These are phyloP conservation scores for Habropoda laboriosa DNA, from an alignment of 1,140 invertebrate species.

Conservation along the genomic window DNA sequence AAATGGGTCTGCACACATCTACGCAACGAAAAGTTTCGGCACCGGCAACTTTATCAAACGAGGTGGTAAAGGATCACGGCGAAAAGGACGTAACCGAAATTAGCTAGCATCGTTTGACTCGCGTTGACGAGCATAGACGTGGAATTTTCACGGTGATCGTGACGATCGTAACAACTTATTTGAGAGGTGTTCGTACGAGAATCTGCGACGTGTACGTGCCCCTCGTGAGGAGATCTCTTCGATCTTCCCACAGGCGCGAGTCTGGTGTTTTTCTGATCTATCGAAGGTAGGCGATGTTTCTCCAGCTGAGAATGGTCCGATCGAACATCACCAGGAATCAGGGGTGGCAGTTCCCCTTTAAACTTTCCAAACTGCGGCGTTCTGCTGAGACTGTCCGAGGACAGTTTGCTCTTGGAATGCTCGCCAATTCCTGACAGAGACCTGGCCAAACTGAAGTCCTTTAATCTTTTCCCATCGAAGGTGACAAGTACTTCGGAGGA, in stretches of 20 bases:
- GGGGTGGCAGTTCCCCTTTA: conserved; percentile 86
- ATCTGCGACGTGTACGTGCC: conserved; percentile 49
- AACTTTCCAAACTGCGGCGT: conserved; percentile 88
- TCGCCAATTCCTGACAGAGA: conserved; percentile 80
- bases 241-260: conserved; percentile 61
- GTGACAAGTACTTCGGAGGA: conserved; percentile 84
- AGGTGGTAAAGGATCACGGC: conserved; percentile 71
- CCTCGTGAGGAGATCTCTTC: conserved; percentile 73
- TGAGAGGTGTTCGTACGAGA: conserved; percentile 11
- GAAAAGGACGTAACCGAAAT: conserved; percentile 71
- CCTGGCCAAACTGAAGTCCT: conserved; percentile 84
- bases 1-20: too few species aligned
- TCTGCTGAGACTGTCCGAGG: conserved; percentile 83
- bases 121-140: conserved; percentile 61
- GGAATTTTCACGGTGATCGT: conserved; percentile 4
- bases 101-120: conserved; percentile 69
- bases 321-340: conserved; percentile 75
- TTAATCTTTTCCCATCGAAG: conserved; percentile 88
- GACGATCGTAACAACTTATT: conserved; percentile 30
- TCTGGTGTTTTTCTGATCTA: conserved; percentile 56
- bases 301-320: conserved; percentile 48
- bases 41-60: conserved; percentile 66
- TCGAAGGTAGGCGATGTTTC: not conserved
- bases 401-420: conserved; percentile 73
- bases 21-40: too few species aligned